Evolutionary conservation across 2,113 vertebrate species (phyloP).

Genomic region (Rhipidura dahli): DNA sequence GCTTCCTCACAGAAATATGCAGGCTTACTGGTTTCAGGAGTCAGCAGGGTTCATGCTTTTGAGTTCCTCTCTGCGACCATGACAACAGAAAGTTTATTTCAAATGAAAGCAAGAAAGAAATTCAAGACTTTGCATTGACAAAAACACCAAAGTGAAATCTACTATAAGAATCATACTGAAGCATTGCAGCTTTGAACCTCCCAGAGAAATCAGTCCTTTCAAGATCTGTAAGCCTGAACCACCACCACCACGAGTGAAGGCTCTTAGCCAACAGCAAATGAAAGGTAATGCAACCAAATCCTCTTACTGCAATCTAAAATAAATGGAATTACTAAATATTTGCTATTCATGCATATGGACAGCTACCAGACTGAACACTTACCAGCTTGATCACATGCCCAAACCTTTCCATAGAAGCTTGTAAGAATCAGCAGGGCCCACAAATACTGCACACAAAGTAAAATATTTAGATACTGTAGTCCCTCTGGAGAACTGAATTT

Average conservation of each 20-base stretch:
- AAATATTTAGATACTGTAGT: not conserved
- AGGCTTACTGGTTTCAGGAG: slow-evolving; percentile 23
- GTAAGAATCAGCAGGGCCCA: not conserved
- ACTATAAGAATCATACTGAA: not conserved
- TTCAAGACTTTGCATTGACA: not conserved
- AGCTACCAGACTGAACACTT: not conserved
- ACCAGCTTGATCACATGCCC: not conserved
- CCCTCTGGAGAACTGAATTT: not conserved
- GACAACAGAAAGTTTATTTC: slow-evolving; percentile 34
- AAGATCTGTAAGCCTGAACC: not conserved
- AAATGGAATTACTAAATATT: not conserved
- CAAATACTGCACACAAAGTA: not conserved
- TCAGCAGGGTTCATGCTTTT: not conserved
- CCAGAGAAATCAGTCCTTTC: not conserved
- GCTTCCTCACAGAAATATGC: slow-evolving; percentile 14
- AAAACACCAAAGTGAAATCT: not conserved
- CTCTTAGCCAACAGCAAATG: not conserved
- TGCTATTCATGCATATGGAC: not conserved
- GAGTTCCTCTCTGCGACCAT: not conserved
- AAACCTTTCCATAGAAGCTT: not conserved
- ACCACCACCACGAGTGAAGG: not conserved
- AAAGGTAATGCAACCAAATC: not conserved
- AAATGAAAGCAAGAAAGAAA: not conserved
- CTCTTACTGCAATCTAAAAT: not conserved
- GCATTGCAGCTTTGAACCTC: not conserved